Conservation (phyloP, 1,140 invertebrate genomes). For the Caligus rogercresseyi region DNA sequence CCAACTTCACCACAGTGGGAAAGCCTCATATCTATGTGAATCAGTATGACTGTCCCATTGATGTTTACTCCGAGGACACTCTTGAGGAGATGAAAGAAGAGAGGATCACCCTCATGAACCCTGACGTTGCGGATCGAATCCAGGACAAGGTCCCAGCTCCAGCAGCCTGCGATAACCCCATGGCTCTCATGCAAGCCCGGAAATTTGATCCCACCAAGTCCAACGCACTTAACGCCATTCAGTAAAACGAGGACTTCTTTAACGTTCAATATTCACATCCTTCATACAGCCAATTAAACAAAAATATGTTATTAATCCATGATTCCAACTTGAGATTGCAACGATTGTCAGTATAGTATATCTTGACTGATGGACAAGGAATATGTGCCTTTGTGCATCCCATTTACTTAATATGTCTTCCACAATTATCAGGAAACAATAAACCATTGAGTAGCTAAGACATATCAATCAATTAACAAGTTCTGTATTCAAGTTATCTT, state of each 20-base stretch:
- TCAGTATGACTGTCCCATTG: constrained; percentile 15
- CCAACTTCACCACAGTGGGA: constrained; percentile 10
- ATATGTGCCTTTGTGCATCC: too few relatives aligned
- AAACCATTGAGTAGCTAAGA: too few relatives aligned
- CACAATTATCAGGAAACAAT: too few relatives aligned
- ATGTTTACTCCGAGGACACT: constrained; percentile 8
- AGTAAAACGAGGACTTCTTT: background rate
- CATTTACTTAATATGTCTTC: too few relatives aligned
- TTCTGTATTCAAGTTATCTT: too few relatives aligned
- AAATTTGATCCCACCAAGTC: constrained; percentile 8
- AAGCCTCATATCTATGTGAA: constrained; percentile 8
- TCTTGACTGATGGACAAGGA: too few relatives aligned
- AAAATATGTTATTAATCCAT: too few relatives aligned
- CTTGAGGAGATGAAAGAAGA: constrained; percentile 10
- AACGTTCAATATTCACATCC: background rate
- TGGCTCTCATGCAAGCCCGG: background rate
- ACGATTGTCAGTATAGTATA: too few relatives aligned
- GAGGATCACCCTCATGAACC: background rate
- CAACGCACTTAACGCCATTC: background rate
- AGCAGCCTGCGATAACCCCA: background rate
- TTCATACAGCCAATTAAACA: too few relatives aligned
- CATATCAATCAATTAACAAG: too few relatives aligned
- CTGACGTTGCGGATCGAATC: background rate
- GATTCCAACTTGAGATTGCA: too few relatives aligned
- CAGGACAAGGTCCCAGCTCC: constrained; percentile 1